phyloP scores from a whole-genome alignment of 2,113 vertebrate species.

The Panurus biarmicus region DNA sequence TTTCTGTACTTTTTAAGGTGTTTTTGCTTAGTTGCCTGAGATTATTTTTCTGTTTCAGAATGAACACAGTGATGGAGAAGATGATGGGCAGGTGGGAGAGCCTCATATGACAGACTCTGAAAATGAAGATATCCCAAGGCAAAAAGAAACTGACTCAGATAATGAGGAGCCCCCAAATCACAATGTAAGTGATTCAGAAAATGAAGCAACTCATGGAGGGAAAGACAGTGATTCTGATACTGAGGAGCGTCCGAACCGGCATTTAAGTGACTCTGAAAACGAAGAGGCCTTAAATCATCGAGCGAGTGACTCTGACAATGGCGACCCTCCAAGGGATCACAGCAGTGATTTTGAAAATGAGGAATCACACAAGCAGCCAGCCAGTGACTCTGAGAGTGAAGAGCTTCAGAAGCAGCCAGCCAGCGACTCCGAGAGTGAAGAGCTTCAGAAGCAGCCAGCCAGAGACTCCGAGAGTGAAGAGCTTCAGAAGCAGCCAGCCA shows the following conservation, averaged over 20 bases:
- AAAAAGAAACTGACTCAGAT: constrained; percentile 67
- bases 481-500: constrained; percentile 12
- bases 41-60: constrained; percentile 70
- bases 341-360: constrained; percentile 77
- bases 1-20: neutral
- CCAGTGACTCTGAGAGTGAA: constrained; percentile 67
- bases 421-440: constrained; percentile 64
- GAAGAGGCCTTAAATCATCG: constrained; percentile 65
- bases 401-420: neutral
- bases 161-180: constrained; percentile 62
- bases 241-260: constrained; percentile 50
- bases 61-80: constrained; percentile 83
- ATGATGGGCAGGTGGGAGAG: constrained; percentile 45
- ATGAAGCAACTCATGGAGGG: constrained; percentile 69
- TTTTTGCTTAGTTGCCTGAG: constrained; percentile 3
- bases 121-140: constrained; percentile 64
- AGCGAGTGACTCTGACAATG: constrained; percentile 75
- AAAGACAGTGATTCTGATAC: constrained; percentile 77
- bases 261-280: constrained; percentile 68
- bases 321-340: constrained; percentile 63
- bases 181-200: constrained; percentile 69
- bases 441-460: neutral
- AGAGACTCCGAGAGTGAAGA: constrained; percentile 66
- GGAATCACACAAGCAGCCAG: neutral
- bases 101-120: constrained; percentile 66